These are phyloP conservation scores for Hycleus cichorii DNA, from an alignment of 1,140 invertebrate species.

Conservation along the genomic window DNA sequence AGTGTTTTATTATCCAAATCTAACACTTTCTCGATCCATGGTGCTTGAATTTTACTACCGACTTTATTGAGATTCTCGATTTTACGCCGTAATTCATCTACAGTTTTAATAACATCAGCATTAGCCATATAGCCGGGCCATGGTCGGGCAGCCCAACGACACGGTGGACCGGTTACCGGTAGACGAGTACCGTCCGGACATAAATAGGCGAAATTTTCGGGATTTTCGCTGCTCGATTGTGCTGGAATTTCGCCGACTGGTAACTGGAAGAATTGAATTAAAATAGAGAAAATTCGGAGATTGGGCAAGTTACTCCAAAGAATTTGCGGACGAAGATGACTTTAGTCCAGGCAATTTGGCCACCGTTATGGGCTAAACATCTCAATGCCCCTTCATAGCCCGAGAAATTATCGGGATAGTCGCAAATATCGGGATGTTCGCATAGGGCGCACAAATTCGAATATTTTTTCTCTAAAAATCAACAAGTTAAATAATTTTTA, in stretches of 20 bases:
- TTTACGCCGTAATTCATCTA: conserved; percentile 38
- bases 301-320: conserved; percentile 48
- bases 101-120: conserved; percentile 47
- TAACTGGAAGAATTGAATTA: conserved; percentile 35
- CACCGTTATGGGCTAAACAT: conserved; percentile 69
- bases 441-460: conserved; percentile 66
- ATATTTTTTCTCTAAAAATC: conserved; percentile 57
- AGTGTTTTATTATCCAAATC: conserved; percentile 48
- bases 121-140: conserved; percentile 69
- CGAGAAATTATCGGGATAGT: conserved; percentile 74
- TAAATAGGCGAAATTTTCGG: conserved; percentile 61
- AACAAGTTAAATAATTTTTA: background rate
- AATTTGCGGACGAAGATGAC: conserved; percentile 70
- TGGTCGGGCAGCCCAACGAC: conserved; percentile 71
- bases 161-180: conserved; percentile 58
- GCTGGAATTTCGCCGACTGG: conserved; percentile 50
- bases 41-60: conserved; percentile 42
- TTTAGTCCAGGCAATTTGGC: conserved; percentile 79
- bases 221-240: conserved; percentile 45
- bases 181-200: conserved; percentile 73
- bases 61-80: conserved; percentile 40
- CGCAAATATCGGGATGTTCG: conserved; percentile 62
- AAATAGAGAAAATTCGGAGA: background rate
- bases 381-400: conserved; percentile 77
- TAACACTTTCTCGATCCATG: conserved; percentile 47